A percentile compares a stretch with the other conserved stretches of the same genome.
phyloP scores from a whole-genome alignment of 1,140 invertebrate species.

The Tetramorium simillimum region DNA sequence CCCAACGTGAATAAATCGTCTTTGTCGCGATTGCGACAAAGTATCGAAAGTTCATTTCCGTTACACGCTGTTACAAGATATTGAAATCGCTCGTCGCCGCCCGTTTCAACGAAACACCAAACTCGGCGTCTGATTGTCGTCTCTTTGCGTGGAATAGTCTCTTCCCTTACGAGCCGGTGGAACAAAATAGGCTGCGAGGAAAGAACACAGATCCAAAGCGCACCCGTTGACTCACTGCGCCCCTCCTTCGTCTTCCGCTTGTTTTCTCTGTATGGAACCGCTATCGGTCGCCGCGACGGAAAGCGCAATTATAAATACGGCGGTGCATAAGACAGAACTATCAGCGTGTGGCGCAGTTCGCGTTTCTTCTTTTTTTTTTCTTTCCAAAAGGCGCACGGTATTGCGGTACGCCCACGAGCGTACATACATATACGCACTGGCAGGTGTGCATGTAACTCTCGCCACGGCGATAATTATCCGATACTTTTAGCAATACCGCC shows the following conservation, averaged over 20 bases:
- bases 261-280: conserved; percentile 77
- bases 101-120: not conserved
- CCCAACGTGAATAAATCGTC: not conserved
- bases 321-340: conserved; percentile 55
- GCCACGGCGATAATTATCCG: conserved; percentile 65
- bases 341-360: conserved; percentile 18
- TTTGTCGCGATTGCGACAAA: not conserved
- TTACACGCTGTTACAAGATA: conserved; percentile 3
- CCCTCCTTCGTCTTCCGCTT: conserved; percentile 50
- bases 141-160: conserved; percentile 4
- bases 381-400: conserved; percentile 35
- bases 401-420: conserved; percentile 53
- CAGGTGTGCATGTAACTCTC: conserved; percentile 76
- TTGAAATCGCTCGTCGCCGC: not conserved
- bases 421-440: conserved; percentile 31
- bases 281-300: conserved; percentile 73
- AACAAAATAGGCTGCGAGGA: conserved; percentile 56
- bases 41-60: conserved; percentile 9
- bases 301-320: conserved; percentile 77
- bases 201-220: conserved; percentile 30
- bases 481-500: conserved; percentile 66
- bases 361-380: conserved; percentile 19
- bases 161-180: conserved; percentile 17
- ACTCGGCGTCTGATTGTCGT: conserved; percentile 31
- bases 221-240: conserved; percentile 58